Percentiles rank a stretch among this genome's conserved stretches.
phyloP scores from a whole-genome alignment of 2,888 invertebrate genomes.

The Cetonia aurata region DNA sequence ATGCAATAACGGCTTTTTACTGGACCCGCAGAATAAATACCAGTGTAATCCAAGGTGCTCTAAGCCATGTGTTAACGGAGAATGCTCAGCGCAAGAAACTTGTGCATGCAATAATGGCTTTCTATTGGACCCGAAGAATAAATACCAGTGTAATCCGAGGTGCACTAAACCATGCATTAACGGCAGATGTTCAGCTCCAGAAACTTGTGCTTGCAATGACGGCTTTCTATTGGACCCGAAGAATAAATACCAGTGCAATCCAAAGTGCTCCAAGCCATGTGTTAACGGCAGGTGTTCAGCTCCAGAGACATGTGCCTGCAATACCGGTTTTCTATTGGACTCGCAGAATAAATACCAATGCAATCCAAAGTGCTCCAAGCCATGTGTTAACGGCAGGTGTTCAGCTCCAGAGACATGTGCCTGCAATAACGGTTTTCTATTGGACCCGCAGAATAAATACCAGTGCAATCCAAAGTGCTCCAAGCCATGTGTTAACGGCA shows the following conservation, averaged over 20 bases:
- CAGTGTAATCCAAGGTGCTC: conserved; percentile 54
- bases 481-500: conserved; percentile 49
- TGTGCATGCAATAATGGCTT: conserved; percentile 42
- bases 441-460: conserved; percentile 43
- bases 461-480: conserved; percentile 57
- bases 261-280: conserved; percentile 53
- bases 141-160: conserved; percentile 46
- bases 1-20: conserved; percentile 40
- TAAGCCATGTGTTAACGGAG: conserved; percentile 23
- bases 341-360: conserved; percentile 36
- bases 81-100: conserved; percentile 39
- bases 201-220: conserved; percentile 56
- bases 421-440: conserved; percentile 44
- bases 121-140: conserved; percentile 56
- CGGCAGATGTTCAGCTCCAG: conserved; percentile 60
- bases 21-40: conserved; percentile 41
- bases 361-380: conserved; percentile 33
- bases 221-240: conserved; percentile 46
- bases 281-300: conserved; percentile 32
- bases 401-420: conserved; percentile 42
- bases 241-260: conserved; percentile 53
- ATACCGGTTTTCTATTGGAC: conserved; percentile 35
- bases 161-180: conserved; percentile 46
- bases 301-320: conserved; percentile 34
- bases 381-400: conserved; percentile 44